Evolutionary conservation across 2,888 invertebrate genomes (phyloP).

Genomic region (Unio delphinus): DNA sequence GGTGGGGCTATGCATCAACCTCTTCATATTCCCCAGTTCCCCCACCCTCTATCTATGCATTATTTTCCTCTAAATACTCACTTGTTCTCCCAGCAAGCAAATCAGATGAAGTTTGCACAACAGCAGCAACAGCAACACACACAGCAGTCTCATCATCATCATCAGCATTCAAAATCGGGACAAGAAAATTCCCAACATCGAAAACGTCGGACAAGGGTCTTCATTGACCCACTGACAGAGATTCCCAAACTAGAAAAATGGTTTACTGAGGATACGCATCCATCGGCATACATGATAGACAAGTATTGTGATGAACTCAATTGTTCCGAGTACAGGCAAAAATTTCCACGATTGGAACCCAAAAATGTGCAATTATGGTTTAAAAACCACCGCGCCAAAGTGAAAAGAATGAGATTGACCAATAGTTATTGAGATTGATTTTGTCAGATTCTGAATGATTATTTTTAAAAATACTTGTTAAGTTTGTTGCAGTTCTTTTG

Average conservation of each 20-base stretch:
- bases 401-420: constrained; percentile 82
- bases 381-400: constrained; percentile 98
- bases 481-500: not conserved
- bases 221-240: constrained; percentile 99
- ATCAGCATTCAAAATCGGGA: constrained; percentile 23
- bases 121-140: constrained; percentile 26
- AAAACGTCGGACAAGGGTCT: constrained; percentile 95
- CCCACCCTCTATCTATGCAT: constrained; percentile 62
- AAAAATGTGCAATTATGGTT: constrained; percentile 99
- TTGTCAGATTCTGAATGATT: constrained; percentile 1
- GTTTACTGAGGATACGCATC: constrained; percentile 98
- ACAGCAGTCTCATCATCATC: constrained; percentile 15
- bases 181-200: constrained; percentile 44
- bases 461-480: constrained; percentile 1
- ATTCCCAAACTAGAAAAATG: constrained; percentile 82
- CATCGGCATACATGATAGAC: constrained; percentile 96
- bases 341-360: constrained; percentile 97
- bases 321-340: constrained; percentile 96
- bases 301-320: constrained; percentile 98
- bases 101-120: constrained; percentile 40
- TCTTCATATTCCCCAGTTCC: constrained; percentile 61
- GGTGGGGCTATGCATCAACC: constrained; percentile 31
- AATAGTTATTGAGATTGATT: constrained; percentile 20
- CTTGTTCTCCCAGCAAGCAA: constrained; percentile 53
- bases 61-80: constrained; percentile 61